phyloP scores from a whole-genome alignment of 2,888 invertebrate genomes.

The Ophraella communa region DNA sequence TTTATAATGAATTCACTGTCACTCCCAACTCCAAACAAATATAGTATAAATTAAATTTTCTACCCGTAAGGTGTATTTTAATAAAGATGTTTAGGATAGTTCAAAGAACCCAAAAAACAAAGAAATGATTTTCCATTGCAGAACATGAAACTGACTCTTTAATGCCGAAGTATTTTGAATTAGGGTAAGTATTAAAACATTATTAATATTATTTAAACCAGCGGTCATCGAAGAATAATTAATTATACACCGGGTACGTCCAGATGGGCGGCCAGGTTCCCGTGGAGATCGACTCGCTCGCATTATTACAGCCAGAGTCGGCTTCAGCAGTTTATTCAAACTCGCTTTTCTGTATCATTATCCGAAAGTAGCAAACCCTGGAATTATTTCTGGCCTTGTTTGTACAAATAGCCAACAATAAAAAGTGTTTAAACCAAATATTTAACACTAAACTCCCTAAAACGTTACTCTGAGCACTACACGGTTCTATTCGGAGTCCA shows the following conservation, averaged over 20 bases:
- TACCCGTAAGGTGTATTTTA: neutral
- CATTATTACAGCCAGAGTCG: constrained; percentile 10
- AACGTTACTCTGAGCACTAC: too few relatives aligned
- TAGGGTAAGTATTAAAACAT: constrained; percentile 27
- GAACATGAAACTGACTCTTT: constrained; percentile 6
- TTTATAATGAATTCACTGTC: too few relatives aligned
- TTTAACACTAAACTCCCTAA: too few relatives aligned
- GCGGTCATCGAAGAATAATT: constrained; percentile 40
- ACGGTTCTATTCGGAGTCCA: too few relatives aligned
- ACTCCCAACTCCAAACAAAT: too few relatives aligned
- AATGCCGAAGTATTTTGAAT: constrained; percentile 18
- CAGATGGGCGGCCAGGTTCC: constrained; percentile 34
- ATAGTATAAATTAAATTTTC: too few relatives aligned
- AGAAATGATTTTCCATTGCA: neutral
- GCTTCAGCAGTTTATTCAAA: neutral
- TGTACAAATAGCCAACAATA: too few relatives aligned
- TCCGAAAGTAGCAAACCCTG: too few relatives aligned
- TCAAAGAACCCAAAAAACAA: constrained; percentile 11
- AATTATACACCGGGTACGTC: constrained; percentile 36
- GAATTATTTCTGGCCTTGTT: too few relatives aligned
- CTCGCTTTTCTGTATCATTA: too few relatives aligned
- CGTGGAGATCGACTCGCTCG: constrained; percentile 20
- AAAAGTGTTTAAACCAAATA: too few relatives aligned
- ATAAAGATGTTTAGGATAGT: neutral
- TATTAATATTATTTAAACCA: constrained; percentile 34